Percentiles rank a stretch among this genome's conserved stretches.
These are phyloP conservation scores for Dendrophyllia cribrosa DNA, from an alignment of 64 coral and sea anemone species.

Conservation along the genomic window DNA sequence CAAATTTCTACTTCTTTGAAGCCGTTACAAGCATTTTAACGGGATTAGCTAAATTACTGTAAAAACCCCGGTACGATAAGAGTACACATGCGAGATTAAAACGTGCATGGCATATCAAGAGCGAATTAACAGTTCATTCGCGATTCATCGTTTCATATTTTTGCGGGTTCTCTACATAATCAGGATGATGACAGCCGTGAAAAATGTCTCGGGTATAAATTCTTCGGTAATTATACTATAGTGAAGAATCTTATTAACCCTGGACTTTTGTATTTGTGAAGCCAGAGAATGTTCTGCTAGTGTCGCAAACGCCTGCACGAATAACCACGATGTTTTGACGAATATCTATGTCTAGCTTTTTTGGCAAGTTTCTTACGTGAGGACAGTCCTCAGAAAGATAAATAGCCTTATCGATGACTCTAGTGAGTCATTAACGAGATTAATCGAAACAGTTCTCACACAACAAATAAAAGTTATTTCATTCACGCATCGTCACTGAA, in stretches of 20 bases:
- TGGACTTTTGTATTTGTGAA: slow-evolving; percentile 5
- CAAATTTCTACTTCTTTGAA: slow-evolving; percentile 59
- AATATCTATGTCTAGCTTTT: neutral
- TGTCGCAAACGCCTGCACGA: slow-evolving; percentile 11
- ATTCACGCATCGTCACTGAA: slow-evolving; percentile 25
- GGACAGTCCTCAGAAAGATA: slow-evolving; percentile 84
- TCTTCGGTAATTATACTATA: slow-evolving; percentile 20
- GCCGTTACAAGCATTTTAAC: slow-evolving; percentile 56
- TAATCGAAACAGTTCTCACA: slow-evolving; percentile 47
- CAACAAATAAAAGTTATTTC: slow-evolving; percentile 40
- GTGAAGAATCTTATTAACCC: slow-evolving; percentile 53
- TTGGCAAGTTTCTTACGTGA: slow-evolving; percentile 67
- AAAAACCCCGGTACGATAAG: slow-evolving; percentile 18
- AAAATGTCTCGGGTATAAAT: slow-evolving; percentile 22
- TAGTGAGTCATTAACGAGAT: slow-evolving; percentile 30
- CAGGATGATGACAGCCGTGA: neutral
- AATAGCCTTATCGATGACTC: slow-evolving; percentile 92
- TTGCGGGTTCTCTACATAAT: neutral
- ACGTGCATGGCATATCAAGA: neutral
- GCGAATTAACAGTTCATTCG: neutral
- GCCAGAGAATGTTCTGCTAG: slow-evolving; percentile 10
- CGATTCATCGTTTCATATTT: slow-evolving; percentile 4
- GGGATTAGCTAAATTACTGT: slow-evolving; percentile 52
- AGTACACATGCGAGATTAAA: slow-evolving; percentile 3
- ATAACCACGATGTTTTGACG: slow-evolving; percentile 20